Percentiles rank a stretch among this genome's conserved stretches.
phyloP scores from a whole-genome alignment of 2,113 vertebrate species.

The Sciurus niger region DNA sequence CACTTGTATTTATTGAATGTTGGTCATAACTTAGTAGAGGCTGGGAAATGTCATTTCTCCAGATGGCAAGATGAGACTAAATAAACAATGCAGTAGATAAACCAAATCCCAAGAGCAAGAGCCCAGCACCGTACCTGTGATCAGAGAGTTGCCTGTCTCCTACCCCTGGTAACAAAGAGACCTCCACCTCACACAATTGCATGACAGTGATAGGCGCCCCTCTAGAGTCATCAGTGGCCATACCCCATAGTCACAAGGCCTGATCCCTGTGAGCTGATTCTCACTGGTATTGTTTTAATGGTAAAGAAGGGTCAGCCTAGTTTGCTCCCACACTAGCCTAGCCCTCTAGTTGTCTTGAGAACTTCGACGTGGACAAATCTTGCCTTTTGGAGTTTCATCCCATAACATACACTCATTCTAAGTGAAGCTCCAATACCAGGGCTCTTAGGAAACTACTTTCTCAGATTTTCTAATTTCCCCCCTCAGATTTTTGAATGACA shows the following conservation, averaged over 20 bases:
- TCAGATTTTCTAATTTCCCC: not conserved
- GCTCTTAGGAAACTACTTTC: not conserved
- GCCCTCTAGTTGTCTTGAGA: not conserved
- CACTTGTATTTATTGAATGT: not conserved
- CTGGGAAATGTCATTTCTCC: conserved; percentile 46
- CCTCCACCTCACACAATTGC: not conserved
- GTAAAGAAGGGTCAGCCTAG: not conserved
- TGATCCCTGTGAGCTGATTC: not conserved
- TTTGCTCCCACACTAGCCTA: not conserved
- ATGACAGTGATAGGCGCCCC: not conserved
- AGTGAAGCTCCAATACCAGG: not conserved
- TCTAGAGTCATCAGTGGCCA: not conserved
- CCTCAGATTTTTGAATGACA: not conserved
- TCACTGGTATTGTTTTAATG: not conserved
- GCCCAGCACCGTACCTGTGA: not conserved
- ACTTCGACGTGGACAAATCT: fast-evolving
- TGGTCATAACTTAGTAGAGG: not conserved
- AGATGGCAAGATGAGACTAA: not conserved
- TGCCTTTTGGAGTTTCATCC: not conserved
- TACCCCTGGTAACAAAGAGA: not conserved
- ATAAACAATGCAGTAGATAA: not conserved
- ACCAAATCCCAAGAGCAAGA: not conserved
- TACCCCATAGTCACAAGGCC: not conserved
- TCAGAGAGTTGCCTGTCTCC: not conserved
- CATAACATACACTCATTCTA: not conserved